Evolutionary conservation across 2,797 vertebrate species (phyloP).

Genomic region (Lepilemur ruficaudatus): DNA sequence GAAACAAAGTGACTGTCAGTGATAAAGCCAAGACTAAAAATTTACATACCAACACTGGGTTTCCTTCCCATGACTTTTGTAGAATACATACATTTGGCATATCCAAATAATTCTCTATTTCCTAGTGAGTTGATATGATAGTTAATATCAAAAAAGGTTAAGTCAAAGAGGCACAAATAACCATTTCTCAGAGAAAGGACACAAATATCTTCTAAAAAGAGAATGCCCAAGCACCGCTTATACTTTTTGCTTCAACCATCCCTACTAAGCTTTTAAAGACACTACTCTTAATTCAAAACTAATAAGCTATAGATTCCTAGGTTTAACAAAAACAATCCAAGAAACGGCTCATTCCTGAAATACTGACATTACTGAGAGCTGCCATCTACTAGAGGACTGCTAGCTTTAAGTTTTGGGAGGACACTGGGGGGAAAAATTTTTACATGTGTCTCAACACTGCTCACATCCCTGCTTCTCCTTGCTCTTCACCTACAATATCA

Average conservation of each 20-base stretch:
- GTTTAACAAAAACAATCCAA: not conserved
- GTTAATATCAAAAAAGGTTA: not conserved
- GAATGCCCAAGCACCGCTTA: not conserved
- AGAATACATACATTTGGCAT: not conserved
- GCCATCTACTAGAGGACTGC: not conserved
- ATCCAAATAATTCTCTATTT: not conserved
- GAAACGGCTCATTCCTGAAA: not conserved
- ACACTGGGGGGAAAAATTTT: not conserved
- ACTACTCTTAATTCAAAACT: not conserved
- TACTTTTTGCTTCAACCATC: not conserved
- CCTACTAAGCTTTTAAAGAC: not conserved
- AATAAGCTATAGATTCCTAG: not conserved
- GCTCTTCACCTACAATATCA: not conserved
- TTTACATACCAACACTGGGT: not conserved
- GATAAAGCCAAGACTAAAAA: not conserved
- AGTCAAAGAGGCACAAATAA: not conserved
- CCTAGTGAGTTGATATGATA: not conserved
- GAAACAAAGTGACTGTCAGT: not conserved
- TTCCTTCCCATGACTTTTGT: not conserved
- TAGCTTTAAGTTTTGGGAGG: not conserved
- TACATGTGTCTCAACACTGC: not conserved
- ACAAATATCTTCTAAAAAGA: not conserved
- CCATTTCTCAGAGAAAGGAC: not conserved
- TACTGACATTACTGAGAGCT: not conserved
- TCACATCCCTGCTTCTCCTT: not conserved